phyloP scores from a whole-genome alignment of 1,140 invertebrate species.

The Scaptomyza pallida region DNA sequence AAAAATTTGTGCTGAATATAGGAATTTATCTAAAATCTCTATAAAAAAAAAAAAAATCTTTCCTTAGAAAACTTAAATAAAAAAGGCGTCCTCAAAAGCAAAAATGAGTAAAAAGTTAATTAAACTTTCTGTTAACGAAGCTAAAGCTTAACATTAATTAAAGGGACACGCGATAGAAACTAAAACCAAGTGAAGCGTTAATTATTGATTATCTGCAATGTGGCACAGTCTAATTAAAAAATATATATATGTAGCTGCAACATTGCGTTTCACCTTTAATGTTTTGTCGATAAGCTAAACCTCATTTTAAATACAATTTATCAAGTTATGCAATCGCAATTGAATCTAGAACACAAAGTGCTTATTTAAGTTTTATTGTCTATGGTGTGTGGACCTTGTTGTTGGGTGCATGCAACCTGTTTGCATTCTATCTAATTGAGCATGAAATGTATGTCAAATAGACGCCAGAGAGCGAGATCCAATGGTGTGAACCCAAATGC shows the following conservation, averaged over 20 bases:
- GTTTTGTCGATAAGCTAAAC: not conserved
- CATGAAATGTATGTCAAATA: constrained; percentile 41
- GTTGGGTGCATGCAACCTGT: constrained; percentile 11
- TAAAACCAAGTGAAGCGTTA: not conserved
- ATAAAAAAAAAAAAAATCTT: too few relatives aligned
- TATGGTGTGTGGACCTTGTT: constrained; percentile 2
- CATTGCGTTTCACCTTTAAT: not conserved
- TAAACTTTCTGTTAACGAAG: not conserved
- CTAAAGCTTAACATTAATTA: not conserved
- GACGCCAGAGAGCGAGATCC: not conserved
- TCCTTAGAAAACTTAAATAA: too few relatives aligned
- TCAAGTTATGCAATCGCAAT: not conserved
- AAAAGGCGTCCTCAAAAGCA: not conserved
- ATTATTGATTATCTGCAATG: not conserved
- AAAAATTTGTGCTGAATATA: too few relatives aligned
- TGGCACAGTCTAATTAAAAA: constrained; percentile 10
- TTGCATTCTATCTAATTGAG: constrained; percentile 38
- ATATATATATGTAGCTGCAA: too few relatives aligned
- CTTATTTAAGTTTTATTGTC: constrained; percentile 29
- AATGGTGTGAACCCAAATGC: constrained; percentile 12
- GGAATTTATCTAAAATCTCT: too few relatives aligned
- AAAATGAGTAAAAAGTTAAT: not conserved
- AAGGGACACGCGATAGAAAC: not conserved
- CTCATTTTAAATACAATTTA: constrained; percentile 4
- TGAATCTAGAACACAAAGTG: constrained; percentile 5